These are phyloP conservation scores for Xenentodon cancila DNA, from an alignment of 2,797 vertebrate genomes.

Conservation along the genomic window DNA sequence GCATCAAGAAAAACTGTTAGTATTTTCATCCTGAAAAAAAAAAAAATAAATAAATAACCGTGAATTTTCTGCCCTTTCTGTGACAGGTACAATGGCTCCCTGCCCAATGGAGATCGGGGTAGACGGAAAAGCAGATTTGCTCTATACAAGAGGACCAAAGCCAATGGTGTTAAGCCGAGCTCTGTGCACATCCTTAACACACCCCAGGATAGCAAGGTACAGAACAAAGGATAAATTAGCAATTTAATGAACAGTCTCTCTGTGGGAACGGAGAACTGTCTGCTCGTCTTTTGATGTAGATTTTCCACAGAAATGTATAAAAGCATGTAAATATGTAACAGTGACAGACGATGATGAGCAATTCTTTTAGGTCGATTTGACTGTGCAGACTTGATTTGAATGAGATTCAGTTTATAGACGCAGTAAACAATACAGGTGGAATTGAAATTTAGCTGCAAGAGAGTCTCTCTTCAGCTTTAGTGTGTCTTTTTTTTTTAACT, in stretches of 20 bases:
- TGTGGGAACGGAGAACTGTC: slow-evolving; percentile 7
- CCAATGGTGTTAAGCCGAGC: slow-evolving; percentile 96
- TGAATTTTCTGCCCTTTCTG: slow-evolving; percentile 47
- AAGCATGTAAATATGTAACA: background rate
- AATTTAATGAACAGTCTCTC: slow-evolving; percentile 32
- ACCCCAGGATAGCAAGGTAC: slow-evolving; percentile 95
- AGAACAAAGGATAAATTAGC: slow-evolving; percentile 28
- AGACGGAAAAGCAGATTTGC: slow-evolving; percentile 98
- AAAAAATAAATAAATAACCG: slow-evolving; percentile 11
- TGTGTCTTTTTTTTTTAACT: too few species aligned
- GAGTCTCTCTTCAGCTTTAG: background rate
- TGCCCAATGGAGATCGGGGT: slow-evolving; percentile 95
- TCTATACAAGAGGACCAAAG: slow-evolving; percentile 92
- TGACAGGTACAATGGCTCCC: slow-evolving; percentile 95
- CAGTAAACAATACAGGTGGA: background rate
- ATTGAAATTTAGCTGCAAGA: slow-evolving; percentile 1
- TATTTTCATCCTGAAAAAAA: slow-evolving; percentile 6
- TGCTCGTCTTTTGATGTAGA: slow-evolving; percentile 11
- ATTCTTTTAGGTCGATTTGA: slow-evolving; percentile 5
- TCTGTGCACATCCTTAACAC: slow-evolving; percentile 95
- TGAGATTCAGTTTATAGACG: background rate
- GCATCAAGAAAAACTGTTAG: slow-evolving; percentile 21
- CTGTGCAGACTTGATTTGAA: background rate
- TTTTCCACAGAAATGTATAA: background rate
- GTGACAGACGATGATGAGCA: background rate